Conservation (phyloP, 2,113 vertebrate species). For the Silurus meridionalis region DNA sequence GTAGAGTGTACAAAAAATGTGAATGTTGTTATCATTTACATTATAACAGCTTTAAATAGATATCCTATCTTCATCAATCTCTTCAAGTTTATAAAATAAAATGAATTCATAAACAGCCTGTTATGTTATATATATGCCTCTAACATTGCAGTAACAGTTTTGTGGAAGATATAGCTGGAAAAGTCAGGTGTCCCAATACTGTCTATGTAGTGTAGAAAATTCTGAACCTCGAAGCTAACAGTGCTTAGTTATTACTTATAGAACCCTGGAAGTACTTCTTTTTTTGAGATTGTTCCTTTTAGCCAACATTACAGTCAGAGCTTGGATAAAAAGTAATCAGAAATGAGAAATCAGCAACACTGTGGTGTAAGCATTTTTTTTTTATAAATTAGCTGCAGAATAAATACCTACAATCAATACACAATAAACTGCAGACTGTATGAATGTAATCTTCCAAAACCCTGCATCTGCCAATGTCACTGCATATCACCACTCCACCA, state of each 20-base stretch:
- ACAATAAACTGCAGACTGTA: not conserved
- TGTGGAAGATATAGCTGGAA: no score
- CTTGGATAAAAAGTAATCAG: not conserved
- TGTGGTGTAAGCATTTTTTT: not conserved
- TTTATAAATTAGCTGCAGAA: not conserved
- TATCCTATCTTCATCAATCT: not conserved
- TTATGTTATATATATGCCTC: not conserved
- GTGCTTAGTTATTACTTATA: not conserved
- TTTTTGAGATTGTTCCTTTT: not conserved
- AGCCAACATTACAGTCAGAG: not conserved
- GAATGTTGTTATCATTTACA: not conserved
- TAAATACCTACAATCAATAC: slow-evolving; percentile 2
- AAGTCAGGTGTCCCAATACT: no score
- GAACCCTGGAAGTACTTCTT: not conserved
- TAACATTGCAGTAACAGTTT: no score
- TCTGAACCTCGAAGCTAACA: not conserved
- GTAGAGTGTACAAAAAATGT: not conserved
- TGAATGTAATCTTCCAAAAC: not conserved
- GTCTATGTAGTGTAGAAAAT: no score
- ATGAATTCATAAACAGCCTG: not conserved
- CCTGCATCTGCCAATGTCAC: not conserved
- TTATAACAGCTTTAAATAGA: not conserved
- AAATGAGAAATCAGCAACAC: not conserved
- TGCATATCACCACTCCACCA: not conserved
- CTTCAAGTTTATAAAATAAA: not conserved